Percentiles rank a stretch among this genome's conserved stretches.
Conservation (phyloP, 2,797 vertebrate genomes). For the Megalops cyprinoides region DNA sequence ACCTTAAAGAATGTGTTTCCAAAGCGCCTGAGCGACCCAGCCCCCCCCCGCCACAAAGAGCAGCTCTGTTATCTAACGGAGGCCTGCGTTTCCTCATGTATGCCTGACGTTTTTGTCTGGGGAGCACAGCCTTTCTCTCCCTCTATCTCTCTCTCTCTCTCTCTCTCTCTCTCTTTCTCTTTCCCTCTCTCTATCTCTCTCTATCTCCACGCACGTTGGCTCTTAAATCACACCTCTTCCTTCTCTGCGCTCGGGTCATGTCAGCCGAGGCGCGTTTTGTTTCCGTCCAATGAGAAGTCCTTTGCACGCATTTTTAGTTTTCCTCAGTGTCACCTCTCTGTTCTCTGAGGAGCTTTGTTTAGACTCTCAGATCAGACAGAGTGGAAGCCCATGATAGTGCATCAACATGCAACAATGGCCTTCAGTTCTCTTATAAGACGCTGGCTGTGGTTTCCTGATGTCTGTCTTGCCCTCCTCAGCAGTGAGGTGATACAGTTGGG, state of each 20-base stretch:
- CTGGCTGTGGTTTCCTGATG: background rate
- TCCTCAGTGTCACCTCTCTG: constrained; percentile 4
- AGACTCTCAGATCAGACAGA: constrained; percentile 43
- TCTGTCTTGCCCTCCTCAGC: background rate
- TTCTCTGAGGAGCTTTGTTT: constrained; percentile 34
- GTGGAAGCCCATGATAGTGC: constrained; percentile 14
- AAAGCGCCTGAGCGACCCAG: background rate
- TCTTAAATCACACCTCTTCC: background rate
- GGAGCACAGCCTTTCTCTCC: no score
- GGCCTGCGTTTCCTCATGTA: background rate
- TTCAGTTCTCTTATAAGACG: constrained; percentile 48
- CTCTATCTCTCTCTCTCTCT: no score
- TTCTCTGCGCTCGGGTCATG: no score
- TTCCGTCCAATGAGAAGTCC: background rate
- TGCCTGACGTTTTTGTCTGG: background rate
- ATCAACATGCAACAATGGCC: constrained; percentile 50
- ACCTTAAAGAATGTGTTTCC: constrained; percentile 22
- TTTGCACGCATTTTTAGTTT: background rate
- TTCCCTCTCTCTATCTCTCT: no score
- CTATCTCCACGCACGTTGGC: no score
- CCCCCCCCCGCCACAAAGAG: background rate
- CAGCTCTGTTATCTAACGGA: background rate
- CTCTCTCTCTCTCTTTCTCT: background rate
- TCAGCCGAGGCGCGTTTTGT: no score
- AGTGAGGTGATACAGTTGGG: background rate